A percentile compares a stretch with the other conserved stretches of the same genome.
phyloP scores from a whole-genome alignment of 2,888 invertebrate species.

The Himalopsyche kuldschensis region DNA sequence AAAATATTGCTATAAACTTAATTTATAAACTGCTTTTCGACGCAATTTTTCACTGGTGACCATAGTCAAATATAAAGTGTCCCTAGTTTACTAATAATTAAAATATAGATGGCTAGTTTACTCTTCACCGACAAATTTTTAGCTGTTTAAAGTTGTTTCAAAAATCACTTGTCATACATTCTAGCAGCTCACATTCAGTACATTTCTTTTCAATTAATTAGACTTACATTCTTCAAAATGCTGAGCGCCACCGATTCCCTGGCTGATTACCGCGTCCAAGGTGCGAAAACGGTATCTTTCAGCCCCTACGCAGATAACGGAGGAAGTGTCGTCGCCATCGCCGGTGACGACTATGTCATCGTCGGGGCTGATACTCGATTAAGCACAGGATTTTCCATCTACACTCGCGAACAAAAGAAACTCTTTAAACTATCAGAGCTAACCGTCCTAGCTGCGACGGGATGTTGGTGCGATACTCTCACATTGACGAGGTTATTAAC shows the following conservation, averaged over 20 bases:
- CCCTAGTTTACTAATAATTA: too few relatives aligned
- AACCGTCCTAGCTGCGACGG: slow-evolving; percentile 91
- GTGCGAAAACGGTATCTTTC: slow-evolving; percentile 57
- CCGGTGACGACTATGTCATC: slow-evolving; percentile 92
- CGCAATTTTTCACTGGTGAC: too few relatives aligned
- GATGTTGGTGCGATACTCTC: slow-evolving; percentile 97
- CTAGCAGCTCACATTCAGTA: not conserved
- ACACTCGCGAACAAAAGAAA: slow-evolving; percentile 86
- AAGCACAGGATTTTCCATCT: slow-evolving; percentile 87
- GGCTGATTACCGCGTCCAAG: slow-evolving; percentile 46
- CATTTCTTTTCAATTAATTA: not conserved
- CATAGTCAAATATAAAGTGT: too few relatives aligned
- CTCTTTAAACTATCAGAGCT: slow-evolving; percentile 77
- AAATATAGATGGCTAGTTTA: not conserved
- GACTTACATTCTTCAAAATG: not conserved
- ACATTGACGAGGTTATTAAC: slow-evolving; percentile 83
- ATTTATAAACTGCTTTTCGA: too few relatives aligned
- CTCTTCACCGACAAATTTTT: not conserved
- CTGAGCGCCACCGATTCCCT: slow-evolving; percentile 13
- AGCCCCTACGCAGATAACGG: slow-evolving; percentile 60
- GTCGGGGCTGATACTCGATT: slow-evolving; percentile 95
- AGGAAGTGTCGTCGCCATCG: slow-evolving; percentile 93
- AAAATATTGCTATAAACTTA: too few relatives aligned
- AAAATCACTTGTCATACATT: slow-evolving; percentile 22
- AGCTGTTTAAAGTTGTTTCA: not conserved